These are phyloP conservation scores for Strongylocentrotus purpuratus DNA, from an alignment of 35 echinoderm and acorn worm genomes.

Conservation along the genomic window DNA sequence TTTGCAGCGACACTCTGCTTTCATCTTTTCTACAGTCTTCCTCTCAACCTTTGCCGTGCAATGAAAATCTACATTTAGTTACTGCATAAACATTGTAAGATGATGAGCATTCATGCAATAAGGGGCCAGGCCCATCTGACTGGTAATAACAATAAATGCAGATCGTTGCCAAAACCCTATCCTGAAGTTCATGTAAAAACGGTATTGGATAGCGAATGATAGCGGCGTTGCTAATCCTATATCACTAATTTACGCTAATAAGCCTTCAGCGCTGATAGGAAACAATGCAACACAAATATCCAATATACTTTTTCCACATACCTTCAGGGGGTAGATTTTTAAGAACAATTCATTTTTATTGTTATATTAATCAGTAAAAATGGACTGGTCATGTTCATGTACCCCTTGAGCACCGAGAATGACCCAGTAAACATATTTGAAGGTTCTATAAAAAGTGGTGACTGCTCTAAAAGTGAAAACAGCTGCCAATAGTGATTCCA, in stretches of 20 bases:
- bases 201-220: too few species aligned
- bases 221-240: too few species aligned
- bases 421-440: neutral
- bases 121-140: neutral
- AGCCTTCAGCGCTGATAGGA: neutral
- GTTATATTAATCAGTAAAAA: neutral
- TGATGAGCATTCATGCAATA: neutral
- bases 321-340: neutral
- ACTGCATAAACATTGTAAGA: neutral
- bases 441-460: neutral
- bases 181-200: neutral
- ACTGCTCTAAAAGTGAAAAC: neutral
- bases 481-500: neutral
- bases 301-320: neutral
- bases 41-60: conserved; percentile 15
- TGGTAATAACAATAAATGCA: neutral
- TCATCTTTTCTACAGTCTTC: neutral
- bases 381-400: neutral
- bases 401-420: neutral
- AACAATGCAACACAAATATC: neutral
- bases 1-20: neutral
- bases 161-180: neutral
- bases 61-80: conserved; percentile 12
- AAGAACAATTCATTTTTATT: neutral
- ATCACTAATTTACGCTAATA: too few species aligned